These are phyloP conservation scores for Microcebus tavaratra DNA, from an alignment of 2,113 vertebrate genomes.

Conservation along the genomic window DNA sequence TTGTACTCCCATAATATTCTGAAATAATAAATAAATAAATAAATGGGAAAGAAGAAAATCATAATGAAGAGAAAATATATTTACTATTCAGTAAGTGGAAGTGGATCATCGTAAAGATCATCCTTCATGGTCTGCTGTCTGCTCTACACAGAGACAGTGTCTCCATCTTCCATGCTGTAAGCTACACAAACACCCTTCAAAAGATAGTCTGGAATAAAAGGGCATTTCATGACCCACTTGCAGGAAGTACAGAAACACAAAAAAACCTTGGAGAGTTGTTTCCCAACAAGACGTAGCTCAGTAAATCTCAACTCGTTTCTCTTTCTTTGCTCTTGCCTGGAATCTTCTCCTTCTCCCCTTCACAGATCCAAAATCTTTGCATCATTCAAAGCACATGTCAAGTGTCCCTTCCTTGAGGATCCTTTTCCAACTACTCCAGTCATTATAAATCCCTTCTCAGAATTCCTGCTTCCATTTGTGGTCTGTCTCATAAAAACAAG, in stretches of 20 bases:
- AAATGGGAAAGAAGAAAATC: background rate
- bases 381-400: background rate
- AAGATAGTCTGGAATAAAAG: background rate
- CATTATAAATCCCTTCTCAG: background rate
- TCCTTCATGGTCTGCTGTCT: background rate
- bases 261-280: background rate
- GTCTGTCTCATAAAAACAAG: background rate
- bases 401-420: background rate
- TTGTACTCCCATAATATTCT: too few species aligned
- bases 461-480: background rate
- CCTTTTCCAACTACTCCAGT: background rate
- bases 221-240: too few species aligned
- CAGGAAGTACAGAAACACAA: background rate
- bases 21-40: too few species aligned
- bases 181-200: background rate
- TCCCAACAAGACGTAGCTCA: background rate
- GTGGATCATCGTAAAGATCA: background rate
- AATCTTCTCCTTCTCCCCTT: background rate
- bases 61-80: background rate
- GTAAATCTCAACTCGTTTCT: background rate
- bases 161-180: background rate
- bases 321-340: background rate
- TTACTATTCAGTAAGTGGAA: background rate
- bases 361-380: background rate
- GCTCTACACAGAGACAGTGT: background rate